Percentiles rank a stretch among this genome's conserved stretches.
phyloP scores from a whole-genome alignment of 2,797 vertebrate species.

The Mallotus villosus region DNA sequence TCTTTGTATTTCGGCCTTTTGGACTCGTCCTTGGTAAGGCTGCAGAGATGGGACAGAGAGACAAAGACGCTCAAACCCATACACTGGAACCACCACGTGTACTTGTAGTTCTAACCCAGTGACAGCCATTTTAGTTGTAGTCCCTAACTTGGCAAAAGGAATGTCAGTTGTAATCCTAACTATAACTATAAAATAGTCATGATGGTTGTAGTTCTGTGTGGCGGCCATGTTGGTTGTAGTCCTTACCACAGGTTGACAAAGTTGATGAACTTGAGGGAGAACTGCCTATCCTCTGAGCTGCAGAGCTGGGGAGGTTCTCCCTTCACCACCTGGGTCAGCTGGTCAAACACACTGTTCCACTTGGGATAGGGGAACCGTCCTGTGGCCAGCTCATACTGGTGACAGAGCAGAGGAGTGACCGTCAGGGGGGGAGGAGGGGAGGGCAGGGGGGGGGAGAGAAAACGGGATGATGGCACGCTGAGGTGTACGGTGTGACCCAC shows the following conservation, averaged over 20 bases:
- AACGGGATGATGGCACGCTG: too few relatives aligned
- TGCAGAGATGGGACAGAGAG: constrained; percentile 55
- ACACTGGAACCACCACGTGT: constrained; percentile 29
- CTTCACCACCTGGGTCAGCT: constrained; percentile 97
- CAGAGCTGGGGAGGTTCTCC: constrained; percentile 95
- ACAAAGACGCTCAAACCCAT: constrained; percentile 1
- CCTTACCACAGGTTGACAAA: constrained; percentile 97
- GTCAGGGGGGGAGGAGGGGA: background rate
- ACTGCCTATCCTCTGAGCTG: constrained; percentile 94
- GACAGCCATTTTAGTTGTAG: background rate
- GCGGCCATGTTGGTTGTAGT: background rate
- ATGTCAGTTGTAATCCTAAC: too few relatives aligned
- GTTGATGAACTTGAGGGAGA: constrained; percentile 97
- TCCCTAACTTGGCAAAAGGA: too few relatives aligned
- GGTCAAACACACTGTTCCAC: constrained; percentile 99
- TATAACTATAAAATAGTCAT: too few relatives aligned
- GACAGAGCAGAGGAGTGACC: too few relatives aligned
- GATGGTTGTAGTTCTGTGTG: too few relatives aligned
- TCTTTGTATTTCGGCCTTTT: constrained; percentile 99
- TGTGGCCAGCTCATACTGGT: constrained; percentile 93
- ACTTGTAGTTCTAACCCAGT: background rate
- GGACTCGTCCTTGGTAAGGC: constrained; percentile 98
- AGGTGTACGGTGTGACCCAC: constrained; percentile 58
- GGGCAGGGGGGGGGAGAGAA: background rate
- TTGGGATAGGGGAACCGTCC: constrained; percentile 96